Evolutionary conservation across 2,888 invertebrate species (phyloP), one percentile per base, ranked within the genome.

Genomic region (Euproctis similis): DNA sequence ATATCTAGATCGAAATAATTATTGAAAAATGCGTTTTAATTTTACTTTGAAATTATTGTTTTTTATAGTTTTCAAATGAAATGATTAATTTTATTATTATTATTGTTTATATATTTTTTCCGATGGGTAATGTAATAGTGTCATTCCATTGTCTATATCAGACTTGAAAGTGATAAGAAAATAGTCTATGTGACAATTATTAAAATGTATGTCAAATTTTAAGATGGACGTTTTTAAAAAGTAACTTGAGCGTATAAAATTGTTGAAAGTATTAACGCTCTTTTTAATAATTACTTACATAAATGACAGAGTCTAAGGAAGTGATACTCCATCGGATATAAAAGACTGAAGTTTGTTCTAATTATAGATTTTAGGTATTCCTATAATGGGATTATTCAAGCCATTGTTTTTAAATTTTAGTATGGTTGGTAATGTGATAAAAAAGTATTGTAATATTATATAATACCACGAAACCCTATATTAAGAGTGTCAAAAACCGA

Each of bases 331-430:
- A 56, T 70, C 68, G 69, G 71, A 75, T 68, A 66, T 59, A 69
- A 72, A 81, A 81, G 81, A 81, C 81, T 81, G 81, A 81, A 67
- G 58, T 67, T 67, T 69, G 62, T 65, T 66, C 62, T 58, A 48
- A 55, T 51, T 56, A 60, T 60, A 43, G 50, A 77, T 76, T 72
- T 46, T 63, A 30, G 72, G 66, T 61, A 60, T 53, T 71, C 72
- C 74, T 62, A 66, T 65, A 66, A 62, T 69, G 71, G 71, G n/a
- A n/a, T n/a, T n/a, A 76, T 71, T 38, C 57, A 41, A 65, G 63
- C 66, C 66, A 65, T 69, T 68, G 56, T 62, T 59, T 61, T 55
- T n/a, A 55, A 68, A 56, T 69, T 68, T 64, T 70, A 73, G 66
- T 64, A 58, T 59, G 59, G 54, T 68, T 66, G 56, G 54, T 49